phyloP scores from a whole-genome alignment of 2,797 vertebrate species.

The Microcaecilia unicolor region DNA sequence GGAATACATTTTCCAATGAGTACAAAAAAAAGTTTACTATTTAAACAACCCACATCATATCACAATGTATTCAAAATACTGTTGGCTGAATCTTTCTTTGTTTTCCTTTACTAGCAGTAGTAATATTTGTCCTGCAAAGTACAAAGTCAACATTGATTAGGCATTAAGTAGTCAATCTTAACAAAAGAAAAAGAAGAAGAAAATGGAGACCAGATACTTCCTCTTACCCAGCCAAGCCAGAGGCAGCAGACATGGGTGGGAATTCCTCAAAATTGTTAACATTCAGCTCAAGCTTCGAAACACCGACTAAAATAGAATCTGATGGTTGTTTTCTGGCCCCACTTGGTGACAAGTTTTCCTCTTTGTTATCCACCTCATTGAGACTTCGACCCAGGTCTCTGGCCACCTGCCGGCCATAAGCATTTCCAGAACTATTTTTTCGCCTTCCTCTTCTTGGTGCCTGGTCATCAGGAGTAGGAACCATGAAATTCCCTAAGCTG shows the following conservation, averaged over 20 bases:
- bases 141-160: too few relatives aligned
- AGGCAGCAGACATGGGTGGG: conserved; percentile 73
- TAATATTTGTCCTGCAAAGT: too few relatives aligned
- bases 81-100: too few relatives aligned
- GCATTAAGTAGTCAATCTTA: not conserved
- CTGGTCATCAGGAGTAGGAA: conserved; percentile 26
- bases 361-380: conserved; percentile 40
- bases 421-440: not conserved
- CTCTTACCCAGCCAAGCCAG: conserved; percentile 63
- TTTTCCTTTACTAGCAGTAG: too few relatives aligned
- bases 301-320: conserved; percentile 34
- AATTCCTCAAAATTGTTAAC: conserved; percentile 92
- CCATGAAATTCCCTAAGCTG: conserved; percentile 67
- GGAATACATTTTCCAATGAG: too few relatives aligned
- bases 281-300: conserved; percentile 57
- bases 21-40: too few relatives aligned
- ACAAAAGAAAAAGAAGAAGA: not conserved
- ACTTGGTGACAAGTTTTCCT: conserved; percentile 20
- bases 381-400: conserved; percentile 45
- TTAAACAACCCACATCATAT: too few relatives aligned
- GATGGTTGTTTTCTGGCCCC: conserved; percentile 40
- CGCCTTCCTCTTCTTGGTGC: conserved; percentile 29
- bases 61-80: too few relatives aligned
- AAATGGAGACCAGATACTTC: too few relatives aligned
- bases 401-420: conserved; percentile 24